Conservation (phyloP, 1,140 invertebrate species). For the Aricia agestis region DNA sequence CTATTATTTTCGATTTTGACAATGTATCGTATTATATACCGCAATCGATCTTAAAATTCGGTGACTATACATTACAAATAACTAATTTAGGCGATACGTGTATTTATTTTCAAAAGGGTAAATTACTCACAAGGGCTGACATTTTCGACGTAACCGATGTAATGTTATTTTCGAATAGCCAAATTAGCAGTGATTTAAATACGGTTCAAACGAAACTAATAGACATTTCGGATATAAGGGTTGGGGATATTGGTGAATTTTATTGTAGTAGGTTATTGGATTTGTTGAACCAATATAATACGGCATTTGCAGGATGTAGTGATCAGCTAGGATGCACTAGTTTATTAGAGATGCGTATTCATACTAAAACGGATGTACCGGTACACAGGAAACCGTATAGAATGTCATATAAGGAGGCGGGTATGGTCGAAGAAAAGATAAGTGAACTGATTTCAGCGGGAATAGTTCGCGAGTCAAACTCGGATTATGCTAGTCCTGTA, state of each 20-base stretch:
- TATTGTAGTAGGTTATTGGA: not conserved
- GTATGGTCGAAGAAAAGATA: constrained; percentile 8
- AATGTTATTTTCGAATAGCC: not conserved
- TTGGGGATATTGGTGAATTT: not conserved
- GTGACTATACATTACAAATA: not conserved
- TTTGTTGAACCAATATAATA: not conserved
- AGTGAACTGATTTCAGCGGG: constrained; percentile 13
- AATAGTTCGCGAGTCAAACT: constrained; percentile 3
- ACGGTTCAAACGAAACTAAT: not conserved
- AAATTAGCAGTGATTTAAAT: not conserved
- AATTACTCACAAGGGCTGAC: not conserved
- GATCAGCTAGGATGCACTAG: not conserved
- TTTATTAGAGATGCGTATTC: constrained; percentile 1
- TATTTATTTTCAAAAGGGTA: not conserved
- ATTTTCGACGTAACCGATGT: not conserved
- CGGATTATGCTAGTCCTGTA: constrained; percentile 18
- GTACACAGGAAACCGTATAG: constrained; percentile 9
- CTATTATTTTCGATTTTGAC: not conserved
- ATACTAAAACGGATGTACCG: not conserved
- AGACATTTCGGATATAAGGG: not conserved
- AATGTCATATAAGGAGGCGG: constrained; percentile 5
- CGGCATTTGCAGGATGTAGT: not conserved
- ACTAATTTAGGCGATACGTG: not conserved
- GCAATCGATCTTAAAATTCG: not conserved
- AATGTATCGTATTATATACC: constrained; percentile 4